Evolutionary conservation across 2,113 vertebrate genomes (phyloP).

Genomic region (Ariopsis seemanni): DNA sequence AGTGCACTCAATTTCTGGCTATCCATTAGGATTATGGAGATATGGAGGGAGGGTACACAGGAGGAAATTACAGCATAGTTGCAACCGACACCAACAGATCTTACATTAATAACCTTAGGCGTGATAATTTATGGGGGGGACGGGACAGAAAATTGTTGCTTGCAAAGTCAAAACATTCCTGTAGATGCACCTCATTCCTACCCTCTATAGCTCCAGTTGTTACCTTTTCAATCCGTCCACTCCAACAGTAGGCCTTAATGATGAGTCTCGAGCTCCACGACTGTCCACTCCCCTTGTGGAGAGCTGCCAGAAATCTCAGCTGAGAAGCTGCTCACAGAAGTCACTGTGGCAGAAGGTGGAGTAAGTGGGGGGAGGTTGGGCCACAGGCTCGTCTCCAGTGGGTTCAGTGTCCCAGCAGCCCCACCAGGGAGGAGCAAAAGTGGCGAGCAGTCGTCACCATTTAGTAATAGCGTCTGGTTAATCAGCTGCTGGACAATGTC

Average conservation of each 20-base stretch:
- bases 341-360: constrained; percentile 87
- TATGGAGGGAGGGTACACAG: too few species aligned
- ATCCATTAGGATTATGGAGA: background rate
- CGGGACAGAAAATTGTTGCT: background rate
- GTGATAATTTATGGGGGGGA: background rate
- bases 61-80: background rate
- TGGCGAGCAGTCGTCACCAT: constrained; percentile 69
- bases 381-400: constrained; percentile 85
- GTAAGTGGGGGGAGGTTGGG: constrained; percentile 82
- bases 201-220: background rate
- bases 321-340: constrained; percentile 88
- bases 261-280: constrained; percentile 89
- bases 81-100: background rate
- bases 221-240: background rate
- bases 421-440: constrained; percentile 66
- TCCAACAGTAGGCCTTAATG: constrained; percentile 69
- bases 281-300: constrained; percentile 88
- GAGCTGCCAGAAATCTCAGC: constrained; percentile 81
- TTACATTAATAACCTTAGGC: background rate
- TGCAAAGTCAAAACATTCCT: background rate
- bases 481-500: constrained; percentile 87
- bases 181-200: background rate
- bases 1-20: background rate
- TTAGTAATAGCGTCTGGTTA: constrained; percentile 81
- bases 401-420: constrained; percentile 75